These are phyloP conservation scores for Agonopterix subpropinquella DNA, from an alignment of 2,888 invertebrate species.

Conservation along the genomic window DNA sequence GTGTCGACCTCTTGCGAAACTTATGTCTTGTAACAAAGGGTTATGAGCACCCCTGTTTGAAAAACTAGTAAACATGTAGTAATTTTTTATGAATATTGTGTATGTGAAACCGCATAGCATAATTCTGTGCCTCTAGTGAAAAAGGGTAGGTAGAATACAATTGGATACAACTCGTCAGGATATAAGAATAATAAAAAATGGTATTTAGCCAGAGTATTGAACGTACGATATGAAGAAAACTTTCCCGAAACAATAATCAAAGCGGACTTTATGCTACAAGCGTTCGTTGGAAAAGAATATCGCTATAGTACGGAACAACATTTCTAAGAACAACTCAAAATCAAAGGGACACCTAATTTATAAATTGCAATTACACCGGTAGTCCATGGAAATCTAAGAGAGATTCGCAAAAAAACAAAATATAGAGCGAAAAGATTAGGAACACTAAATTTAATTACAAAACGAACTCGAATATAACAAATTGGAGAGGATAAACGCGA, in stretches of 20 bases:
- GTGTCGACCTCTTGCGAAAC: no score
- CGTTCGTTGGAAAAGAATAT: constrained; percentile 32
- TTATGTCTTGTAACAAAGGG: no score
- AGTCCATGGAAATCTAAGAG: constrained; percentile 28
- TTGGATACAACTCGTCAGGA: no score
- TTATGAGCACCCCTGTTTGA: no score
- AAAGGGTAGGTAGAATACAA: no score
- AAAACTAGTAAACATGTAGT: no score
- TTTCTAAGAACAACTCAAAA: constrained; percentile 49
- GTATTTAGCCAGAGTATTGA: background rate
- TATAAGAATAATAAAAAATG: no score
- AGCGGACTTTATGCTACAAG: constrained; percentile 19
- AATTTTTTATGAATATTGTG: no score
- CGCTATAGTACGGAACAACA: constrained; percentile 43
- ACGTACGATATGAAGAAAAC: constrained; percentile 3
- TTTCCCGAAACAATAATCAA: constrained; percentile 29
- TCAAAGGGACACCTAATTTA: constrained; percentile 66
- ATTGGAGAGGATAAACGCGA: constrained; percentile 74
- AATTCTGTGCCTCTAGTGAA: no score
- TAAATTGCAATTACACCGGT: constrained; percentile 69
- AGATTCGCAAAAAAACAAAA: constrained; percentile 16
- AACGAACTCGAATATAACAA: constrained; percentile 72
- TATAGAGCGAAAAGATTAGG: constrained; percentile 62
- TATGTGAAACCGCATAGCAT: no score
- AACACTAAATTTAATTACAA: constrained; percentile 75